phyloP scores from a whole-genome alignment of 2,888 invertebrate genomes.

The Chloroclysta siterata region DNA sequence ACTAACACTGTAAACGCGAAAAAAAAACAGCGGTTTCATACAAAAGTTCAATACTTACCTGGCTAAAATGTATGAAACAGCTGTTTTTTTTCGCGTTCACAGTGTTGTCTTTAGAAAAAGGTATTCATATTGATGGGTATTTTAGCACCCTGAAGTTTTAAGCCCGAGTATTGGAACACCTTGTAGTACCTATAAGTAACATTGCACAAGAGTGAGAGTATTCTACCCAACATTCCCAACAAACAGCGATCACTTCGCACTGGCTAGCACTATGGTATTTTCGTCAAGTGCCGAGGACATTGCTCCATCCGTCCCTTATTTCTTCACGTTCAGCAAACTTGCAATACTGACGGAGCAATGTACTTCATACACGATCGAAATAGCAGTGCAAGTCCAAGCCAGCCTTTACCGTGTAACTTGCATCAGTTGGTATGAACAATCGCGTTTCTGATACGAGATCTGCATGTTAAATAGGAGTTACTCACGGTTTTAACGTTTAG shows the following conservation, averaged over 20 bases:
- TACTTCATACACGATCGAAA: not conserved
- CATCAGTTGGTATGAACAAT: slow-evolving; percentile 73
- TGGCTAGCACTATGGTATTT: not conserved
- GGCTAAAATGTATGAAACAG: too few relatives aligned
- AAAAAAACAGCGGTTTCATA: too few relatives aligned
- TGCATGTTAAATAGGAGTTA: slow-evolving; percentile 75
- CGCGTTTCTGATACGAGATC: slow-evolving; percentile 64
- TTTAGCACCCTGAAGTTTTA: too few relatives aligned
- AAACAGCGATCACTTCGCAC: not conserved
- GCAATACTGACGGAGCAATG: not conserved
- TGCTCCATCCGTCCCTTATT: not conserved
- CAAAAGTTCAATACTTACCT: too few relatives aligned
- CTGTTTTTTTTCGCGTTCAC: too few relatives aligned
- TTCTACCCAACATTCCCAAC: not conserved
- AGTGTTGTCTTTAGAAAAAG: too few relatives aligned
- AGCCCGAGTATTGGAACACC: too few relatives aligned
- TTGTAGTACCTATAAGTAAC: too few relatives aligned
- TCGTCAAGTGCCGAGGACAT: not conserved
- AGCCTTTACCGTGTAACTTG: slow-evolving; percentile 14
- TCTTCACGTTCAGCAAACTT: not conserved
- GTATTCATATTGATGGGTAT: too few relatives aligned
- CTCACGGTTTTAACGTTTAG: slow-evolving; percentile 70
- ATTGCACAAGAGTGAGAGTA: not conserved
- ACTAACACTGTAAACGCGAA: too few relatives aligned
- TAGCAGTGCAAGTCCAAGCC: not conserved